phyloP scores from a whole-genome alignment of 2,888 invertebrate genomes.

The Autographa gamma region DNA sequence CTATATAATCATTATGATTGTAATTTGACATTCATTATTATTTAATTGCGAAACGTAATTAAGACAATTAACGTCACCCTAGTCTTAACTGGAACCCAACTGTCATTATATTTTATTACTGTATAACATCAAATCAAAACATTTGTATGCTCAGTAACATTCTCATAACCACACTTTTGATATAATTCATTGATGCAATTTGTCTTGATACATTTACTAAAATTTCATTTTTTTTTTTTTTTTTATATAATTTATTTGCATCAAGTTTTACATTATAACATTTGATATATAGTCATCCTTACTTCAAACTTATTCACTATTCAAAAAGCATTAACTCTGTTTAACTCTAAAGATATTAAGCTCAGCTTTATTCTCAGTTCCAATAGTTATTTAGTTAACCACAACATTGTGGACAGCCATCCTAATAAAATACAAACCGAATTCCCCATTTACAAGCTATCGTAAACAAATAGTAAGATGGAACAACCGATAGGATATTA shows the following conservation, averaged over 20 bases:
- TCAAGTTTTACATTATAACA: too few species aligned
- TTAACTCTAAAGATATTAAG: not conserved
- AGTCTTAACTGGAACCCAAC: conserved; percentile 33
- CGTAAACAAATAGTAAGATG: conserved; percentile 40
- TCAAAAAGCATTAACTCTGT: not conserved
- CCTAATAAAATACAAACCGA: conserved; percentile 26
- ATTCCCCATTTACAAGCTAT: conserved; percentile 36
- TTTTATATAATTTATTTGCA: too few species aligned
- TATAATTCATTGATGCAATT: too few species aligned
- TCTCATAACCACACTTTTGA: not conserved
- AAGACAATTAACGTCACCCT: conserved; percentile 3
- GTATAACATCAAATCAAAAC: conserved; percentile 20
- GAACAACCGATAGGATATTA: conserved; percentile 23
- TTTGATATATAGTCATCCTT: too few species aligned
- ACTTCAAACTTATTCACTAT: too few species aligned
- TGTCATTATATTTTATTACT: conserved; percentile 22
- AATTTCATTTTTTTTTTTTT: too few species aligned
- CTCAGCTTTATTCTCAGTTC: not conserved
- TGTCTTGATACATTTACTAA: too few species aligned
- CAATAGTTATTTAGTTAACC: not conserved
- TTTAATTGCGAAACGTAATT: not conserved
- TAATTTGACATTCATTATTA: not conserved
- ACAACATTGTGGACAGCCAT: conserved; percentile 1
- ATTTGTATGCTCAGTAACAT: conserved; percentile 8
- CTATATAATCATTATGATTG: not conserved